A percentile compares a stretch with the other conserved stretches of the same genome.
phyloP scores from a whole-genome alignment of 2,888 invertebrate genomes.

The Erebia epiphron region DNA sequence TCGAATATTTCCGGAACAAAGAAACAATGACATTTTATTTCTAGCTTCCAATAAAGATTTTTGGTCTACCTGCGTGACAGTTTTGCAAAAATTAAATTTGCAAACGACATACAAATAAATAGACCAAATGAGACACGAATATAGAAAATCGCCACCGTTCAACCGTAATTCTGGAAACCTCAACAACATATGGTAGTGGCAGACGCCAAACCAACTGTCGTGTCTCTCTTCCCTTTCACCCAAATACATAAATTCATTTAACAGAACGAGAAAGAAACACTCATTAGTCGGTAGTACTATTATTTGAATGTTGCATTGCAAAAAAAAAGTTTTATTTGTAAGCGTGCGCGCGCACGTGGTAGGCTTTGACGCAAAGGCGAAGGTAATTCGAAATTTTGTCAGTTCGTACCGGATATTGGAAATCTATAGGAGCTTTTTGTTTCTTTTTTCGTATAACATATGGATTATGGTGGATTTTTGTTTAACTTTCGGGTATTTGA shows the following conservation, averaged over 20 bases:
- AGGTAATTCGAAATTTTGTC: constrained; percentile 64
- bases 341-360: constrained; percentile 54
- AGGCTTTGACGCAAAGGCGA: constrained; percentile 39
- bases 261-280: constrained; percentile 59
- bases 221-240: constrained; percentile 55
- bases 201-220: constrained; percentile 81
- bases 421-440: constrained; percentile 61
- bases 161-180: constrained; percentile 78
- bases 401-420: constrained; percentile 77
- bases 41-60: no score
- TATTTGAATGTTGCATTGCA: constrained; percentile 76
- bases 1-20: no score
- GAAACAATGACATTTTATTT: no score
- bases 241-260: constrained; percentile 36
- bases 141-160: constrained; percentile 62
- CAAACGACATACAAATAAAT: constrained; percentile 23
- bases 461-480: constrained; percentile 61
- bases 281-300: constrained; percentile 77
- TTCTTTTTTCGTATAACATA: constrained; percentile 60
- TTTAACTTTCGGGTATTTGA: constrained; percentile 25
- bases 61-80: no score
- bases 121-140: constrained; percentile 33
- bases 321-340: constrained; percentile 74
- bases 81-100: not conserved
- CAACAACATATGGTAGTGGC: constrained; percentile 79